Base-by-base conservation (phyloP, 2,113 vertebrate species). In the Rhodinocichla rosea region DNA sequence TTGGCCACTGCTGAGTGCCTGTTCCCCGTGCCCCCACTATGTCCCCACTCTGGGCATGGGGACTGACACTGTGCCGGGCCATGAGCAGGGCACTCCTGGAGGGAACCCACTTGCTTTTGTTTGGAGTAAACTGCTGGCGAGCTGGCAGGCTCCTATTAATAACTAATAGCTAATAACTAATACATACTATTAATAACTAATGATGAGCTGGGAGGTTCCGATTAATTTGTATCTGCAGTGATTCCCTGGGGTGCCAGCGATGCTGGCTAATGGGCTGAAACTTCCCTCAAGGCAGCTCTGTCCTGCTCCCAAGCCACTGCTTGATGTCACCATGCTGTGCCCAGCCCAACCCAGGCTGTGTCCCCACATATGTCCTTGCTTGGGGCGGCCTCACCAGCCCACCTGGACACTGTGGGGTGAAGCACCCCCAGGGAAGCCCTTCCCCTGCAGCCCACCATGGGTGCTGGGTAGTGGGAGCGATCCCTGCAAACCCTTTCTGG, bases 221-320 rank as follows among this genome's bases (percentile, higher is more conserved):
- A 49, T 52, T 87, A 81, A 81, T 88, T 82, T 59, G 13, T 40
- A 32, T 32, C 45, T 82, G 40, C 69, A 35, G 69, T 7, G 52
- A 53, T 57, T 83, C 56, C 42, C 80, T 2, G 4, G 44, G 20
- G 39, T 45, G 30, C 63, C 1, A 2, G n/a, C 0, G 0, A 37
- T 39, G 49, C 45, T 93, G 78, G 53, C 55, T 90, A 73, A 78
- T 4, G 16, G 69, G 60, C 40, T 85, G 56, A 42, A 20, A 37
- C 62, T n/a, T 67, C 39, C 57, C 14, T 22, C 42, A 37, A 63
- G 65, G 52, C 75, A 88, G 55, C 39, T 83, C 75, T 75, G 39
- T 20, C 49, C 47, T 10, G 28, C 32, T 76, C 35, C 68, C 7
- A 3, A 39, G 30, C 32, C 75, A 57, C 52, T 2, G 1, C 42